A percentile compares a stretch with the other conserved stretches of the same genome.
Conservation (phyloP, 2,113 vertebrate species). For the Gorsachius goisagi region DNA sequence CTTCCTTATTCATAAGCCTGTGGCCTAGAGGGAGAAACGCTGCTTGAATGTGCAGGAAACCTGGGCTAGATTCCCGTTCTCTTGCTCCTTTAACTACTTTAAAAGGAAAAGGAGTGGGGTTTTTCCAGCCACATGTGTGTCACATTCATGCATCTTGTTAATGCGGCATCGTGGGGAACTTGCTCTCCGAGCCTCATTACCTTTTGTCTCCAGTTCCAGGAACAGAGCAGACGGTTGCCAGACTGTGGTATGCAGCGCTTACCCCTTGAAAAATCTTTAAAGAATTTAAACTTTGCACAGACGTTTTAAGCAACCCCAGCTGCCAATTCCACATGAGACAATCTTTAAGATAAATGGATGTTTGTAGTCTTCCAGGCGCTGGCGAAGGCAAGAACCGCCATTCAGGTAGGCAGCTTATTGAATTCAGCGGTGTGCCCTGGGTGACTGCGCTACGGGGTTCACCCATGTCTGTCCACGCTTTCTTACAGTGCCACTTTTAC, state of each 20-base stretch:
- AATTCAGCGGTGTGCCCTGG: background rate
- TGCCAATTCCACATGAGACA: conserved; percentile 60
- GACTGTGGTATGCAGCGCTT: conserved; percentile 16
- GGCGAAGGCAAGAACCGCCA: background rate
- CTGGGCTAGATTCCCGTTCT: conserved; percentile 18
- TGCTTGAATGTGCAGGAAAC: conserved; percentile 17
- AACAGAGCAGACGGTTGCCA: background rate
- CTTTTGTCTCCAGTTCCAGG: conserved; percentile 27
- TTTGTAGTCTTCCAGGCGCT: conserved; percentile 21
- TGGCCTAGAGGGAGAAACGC: conserved; percentile 29
- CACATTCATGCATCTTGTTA: background rate
- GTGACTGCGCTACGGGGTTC: background rate
- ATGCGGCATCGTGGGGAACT: background rate
- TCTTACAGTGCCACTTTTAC: background rate
- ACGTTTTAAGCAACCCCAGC: conserved; percentile 3
- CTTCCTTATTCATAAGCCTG: background rate
- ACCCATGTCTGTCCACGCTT: background rate
- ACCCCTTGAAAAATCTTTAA: conserved; percentile 34
- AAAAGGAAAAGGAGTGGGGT: conserved; percentile 19
- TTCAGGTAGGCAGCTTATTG: conserved; percentile 28
- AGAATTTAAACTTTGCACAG: background rate
- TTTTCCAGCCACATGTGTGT: conserved; percentile 31
- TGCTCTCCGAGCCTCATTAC: conserved; percentile 43
- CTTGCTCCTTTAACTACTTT: background rate
- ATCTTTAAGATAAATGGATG: background rate